Evolutionary conservation across 2,888 invertebrate species (phyloP).

Genomic region (Arrhopalites spinosus): DNA sequence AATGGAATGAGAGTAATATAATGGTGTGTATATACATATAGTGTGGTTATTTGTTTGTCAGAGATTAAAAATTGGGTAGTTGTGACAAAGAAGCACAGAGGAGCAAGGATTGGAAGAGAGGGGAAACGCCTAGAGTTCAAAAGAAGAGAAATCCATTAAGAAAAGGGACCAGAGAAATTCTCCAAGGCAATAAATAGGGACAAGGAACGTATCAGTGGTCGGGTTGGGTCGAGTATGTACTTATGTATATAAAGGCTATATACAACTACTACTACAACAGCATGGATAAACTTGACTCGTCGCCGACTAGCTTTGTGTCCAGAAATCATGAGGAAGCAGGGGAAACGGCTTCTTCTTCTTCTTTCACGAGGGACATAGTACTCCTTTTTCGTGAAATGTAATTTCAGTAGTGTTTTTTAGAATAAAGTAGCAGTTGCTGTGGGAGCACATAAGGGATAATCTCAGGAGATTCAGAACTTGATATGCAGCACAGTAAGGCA

Average conservation of each 20-base stretch:
- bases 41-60: constrained; percentile 11
- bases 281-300: constrained; percentile 42
- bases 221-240: constrained; percentile 33
- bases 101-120: background rate
- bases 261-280: no score
- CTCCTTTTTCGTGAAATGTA: constrained; percentile 41
- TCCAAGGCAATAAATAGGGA: constrained; percentile 46
- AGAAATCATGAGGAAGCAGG: constrained; percentile 43
- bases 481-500: constrained; percentile 51
- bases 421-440: constrained; percentile 50
- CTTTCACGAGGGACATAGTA: constrained; percentile 43
- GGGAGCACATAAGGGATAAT: constrained; percentile 48
- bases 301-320: constrained; percentile 38
- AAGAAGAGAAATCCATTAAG: constrained; percentile 50
- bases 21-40: background rate
- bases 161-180: constrained; percentile 43
- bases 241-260: constrained; percentile 25
- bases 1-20: background rate
- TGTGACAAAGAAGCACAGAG: constrained; percentile 16
- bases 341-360: constrained; percentile 31
- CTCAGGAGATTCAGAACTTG: constrained; percentile 50
- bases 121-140: constrained; percentile 37
- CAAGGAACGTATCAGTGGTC: constrained; percentile 39
- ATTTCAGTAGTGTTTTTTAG: constrained; percentile 48
- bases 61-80: constrained; percentile 16